Evolutionary conservation across 2,888 invertebrate species (phyloP), one percentile per base, ranked within the genome.

Genomic region (Phaonia tiefii): DNA sequence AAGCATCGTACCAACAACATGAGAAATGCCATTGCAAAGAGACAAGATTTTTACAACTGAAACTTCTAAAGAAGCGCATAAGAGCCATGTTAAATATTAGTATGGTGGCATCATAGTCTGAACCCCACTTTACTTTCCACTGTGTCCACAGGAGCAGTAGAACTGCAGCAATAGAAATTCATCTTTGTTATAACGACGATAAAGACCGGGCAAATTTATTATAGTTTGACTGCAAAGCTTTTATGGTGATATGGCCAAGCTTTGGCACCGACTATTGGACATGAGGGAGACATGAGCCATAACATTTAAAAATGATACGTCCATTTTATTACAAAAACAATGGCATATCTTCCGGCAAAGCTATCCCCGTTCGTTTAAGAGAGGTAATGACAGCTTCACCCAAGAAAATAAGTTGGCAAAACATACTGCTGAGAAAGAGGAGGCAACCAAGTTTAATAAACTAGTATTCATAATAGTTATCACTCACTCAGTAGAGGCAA

Each of bases 131-230:
- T 17, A 56, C 11, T 10, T 15, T 15, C 1, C 15, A 31, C 31
- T 17, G 11, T 17, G 37, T 5, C 8, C 26, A 22, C 46, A 2
- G n/a, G n/a, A 44, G 44, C 44, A 44, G 7, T n/a, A 17, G 15
- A 25, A 54, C 39, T 42, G 39, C 42, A 39, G 20, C 17, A 51
- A 51, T 17, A 54, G 20, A 63, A 63, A 63, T 63, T 63, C 63
- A 8, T 63, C 63, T 63, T 63, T 63, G 63, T 42, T 63, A 22
- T 22, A 63, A 42, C 22, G 63, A 42, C 42, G 17, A n/a, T n/a
- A n/a, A n/a, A n/a, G n/a, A 63, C 63, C 42, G 63, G 22, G 42
- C 10, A 63, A 63, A 63, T 63, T 63, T 63, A 63, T 63, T 63
- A 63, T 42, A 11, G 63, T 22, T 42, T 63, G 20, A 42, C 63